Conservation (phyloP, 2,797 vertebrate genomes). For the Hephaestus fuliginosus region DNA sequence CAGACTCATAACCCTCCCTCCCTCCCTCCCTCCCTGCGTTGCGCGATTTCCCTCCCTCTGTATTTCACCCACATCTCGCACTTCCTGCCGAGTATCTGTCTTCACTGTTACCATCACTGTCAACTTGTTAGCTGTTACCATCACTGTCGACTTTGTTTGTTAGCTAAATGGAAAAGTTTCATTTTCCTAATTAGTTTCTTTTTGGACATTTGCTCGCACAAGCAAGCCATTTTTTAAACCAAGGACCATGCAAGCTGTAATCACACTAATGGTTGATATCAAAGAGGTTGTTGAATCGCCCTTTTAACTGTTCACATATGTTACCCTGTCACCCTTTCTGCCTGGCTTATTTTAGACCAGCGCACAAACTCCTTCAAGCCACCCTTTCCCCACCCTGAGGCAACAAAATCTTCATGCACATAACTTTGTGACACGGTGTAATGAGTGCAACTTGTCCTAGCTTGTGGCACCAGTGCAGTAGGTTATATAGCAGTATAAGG, state of each 20-base stretch:
- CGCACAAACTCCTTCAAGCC: slow-evolving; percentile 36
- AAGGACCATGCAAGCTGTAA: slow-evolving; percentile 68
- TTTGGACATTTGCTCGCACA: slow-evolving; percentile 48
- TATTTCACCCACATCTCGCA: slow-evolving; percentile 48
- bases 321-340: slow-evolving; percentile 55
- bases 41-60: slow-evolving; percentile 16
- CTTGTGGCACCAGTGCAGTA: slow-evolving; percentile 38
- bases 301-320: slow-evolving; percentile 78
- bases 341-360: slow-evolving; percentile 67
- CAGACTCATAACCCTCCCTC: slow-evolving; percentile 54
- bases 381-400: slow-evolving; percentile 34
- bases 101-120: slow-evolving; percentile 52
- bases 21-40: slow-evolving; percentile 36
- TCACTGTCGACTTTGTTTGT: slow-evolving; percentile 63
- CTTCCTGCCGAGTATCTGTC: slow-evolving; percentile 60
- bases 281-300: slow-evolving; percentile 72
- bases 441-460: slow-evolving; percentile 60
- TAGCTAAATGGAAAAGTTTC: slow-evolving; percentile 66
- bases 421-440: slow-evolving; percentile 42
- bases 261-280: slow-evolving; percentile 76
- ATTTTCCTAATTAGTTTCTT: slow-evolving; percentile 71
- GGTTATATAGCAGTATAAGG: slow-evolving; percentile 41
- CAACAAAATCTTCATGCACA: slow-evolving; percentile 49
- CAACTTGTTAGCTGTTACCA: slow-evolving; percentile 56
- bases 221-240: slow-evolving; percentile 56